Percentiles rank a stretch among this genome's conserved stretches.
Evolutionary conservation across 53 echinoderm and acorn worm genomes (phyloP).

Genomic region (Holothuria scabra): DNA sequence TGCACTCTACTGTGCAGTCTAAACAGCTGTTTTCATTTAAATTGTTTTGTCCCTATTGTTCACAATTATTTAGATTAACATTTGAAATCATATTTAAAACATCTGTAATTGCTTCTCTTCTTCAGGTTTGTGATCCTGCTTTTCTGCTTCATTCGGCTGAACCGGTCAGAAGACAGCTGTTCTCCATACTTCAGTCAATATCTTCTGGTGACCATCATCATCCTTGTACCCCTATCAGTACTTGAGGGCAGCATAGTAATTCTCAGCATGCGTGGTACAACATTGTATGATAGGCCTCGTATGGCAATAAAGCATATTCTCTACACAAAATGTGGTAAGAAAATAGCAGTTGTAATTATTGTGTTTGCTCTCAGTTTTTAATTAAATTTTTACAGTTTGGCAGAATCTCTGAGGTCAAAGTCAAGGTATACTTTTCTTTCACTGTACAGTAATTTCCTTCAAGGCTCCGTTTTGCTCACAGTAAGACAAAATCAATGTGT

Average conservation of each 20-base stretch:
- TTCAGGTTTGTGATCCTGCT: slow-evolving; percentile 78
- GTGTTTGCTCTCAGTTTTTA: neutral
- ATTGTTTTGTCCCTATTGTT: too few relatives aligned
- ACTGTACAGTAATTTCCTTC: too few relatives aligned
- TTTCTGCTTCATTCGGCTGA: slow-evolving; percentile 55
- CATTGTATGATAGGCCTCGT: slow-evolving; percentile 84
- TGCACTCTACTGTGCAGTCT: too few relatives aligned
- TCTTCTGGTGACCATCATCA: slow-evolving; percentile 74
- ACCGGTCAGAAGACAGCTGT: slow-evolving; percentile 52
- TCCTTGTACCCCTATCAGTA: slow-evolving; percentile 62
- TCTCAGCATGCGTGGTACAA: slow-evolving; percentile 89
- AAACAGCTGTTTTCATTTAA: too few relatives aligned
- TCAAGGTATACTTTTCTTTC: too few relatives aligned
- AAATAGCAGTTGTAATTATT: neutral
- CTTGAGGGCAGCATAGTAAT: slow-evolving; percentile 75
- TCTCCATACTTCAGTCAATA: slow-evolving; percentile 64
- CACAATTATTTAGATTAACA: too few relatives aligned
- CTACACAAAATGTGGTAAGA: slow-evolving; percentile 85
- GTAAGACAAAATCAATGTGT: too few relatives aligned
- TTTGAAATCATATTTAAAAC: neutral
- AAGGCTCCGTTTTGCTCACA: too few relatives aligned
- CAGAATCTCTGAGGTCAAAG: too few relatives aligned
- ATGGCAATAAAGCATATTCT: slow-evolving; percentile 78
- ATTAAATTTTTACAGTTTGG: neutral
- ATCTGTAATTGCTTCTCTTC: slow-evolving; percentile 13